A percentile compares a stretch with the other conserved stretches of the same genome.
Conservation (phyloP, 2,113 vertebrate species). For the Gallinago paraguaiae region DNA sequence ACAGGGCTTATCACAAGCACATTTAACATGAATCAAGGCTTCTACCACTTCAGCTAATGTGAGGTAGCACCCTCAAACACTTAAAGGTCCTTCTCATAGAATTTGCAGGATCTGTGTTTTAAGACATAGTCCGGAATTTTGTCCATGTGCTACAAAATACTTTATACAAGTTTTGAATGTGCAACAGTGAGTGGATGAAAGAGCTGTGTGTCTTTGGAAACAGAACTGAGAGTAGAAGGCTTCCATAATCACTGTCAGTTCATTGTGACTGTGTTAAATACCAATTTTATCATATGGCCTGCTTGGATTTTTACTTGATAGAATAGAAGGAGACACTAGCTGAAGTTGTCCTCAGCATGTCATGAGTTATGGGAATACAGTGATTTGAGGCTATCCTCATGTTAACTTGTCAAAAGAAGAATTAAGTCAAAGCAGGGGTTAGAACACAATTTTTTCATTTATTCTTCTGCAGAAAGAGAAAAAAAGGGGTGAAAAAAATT, state of each 20-base stretch:
- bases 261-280: conserved; percentile 3
- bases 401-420: neutral
- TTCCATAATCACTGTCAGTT: neutral
- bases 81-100: neutral
- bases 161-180: neutral
- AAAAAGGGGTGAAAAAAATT: neutral
- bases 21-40: neutral
- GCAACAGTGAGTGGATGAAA: neutral
- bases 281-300: neutral
- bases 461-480: neutral
- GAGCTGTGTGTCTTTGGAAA: neutral
- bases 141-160: neutral
- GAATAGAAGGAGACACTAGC: neutral
- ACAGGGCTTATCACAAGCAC: neutral
- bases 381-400: neutral
- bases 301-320: neutral
- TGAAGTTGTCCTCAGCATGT: neutral
- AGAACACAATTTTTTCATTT: neutral
- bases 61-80: neutral
- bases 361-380: neutral
- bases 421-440: neutral
- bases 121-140: neutral
- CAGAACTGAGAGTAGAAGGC: neutral
- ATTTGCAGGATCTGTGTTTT: neutral
- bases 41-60: neutral